Evolutionary conservation across 2,888 invertebrate genomes (phyloP).

Genomic region (Fragum whitleyi): DNA sequence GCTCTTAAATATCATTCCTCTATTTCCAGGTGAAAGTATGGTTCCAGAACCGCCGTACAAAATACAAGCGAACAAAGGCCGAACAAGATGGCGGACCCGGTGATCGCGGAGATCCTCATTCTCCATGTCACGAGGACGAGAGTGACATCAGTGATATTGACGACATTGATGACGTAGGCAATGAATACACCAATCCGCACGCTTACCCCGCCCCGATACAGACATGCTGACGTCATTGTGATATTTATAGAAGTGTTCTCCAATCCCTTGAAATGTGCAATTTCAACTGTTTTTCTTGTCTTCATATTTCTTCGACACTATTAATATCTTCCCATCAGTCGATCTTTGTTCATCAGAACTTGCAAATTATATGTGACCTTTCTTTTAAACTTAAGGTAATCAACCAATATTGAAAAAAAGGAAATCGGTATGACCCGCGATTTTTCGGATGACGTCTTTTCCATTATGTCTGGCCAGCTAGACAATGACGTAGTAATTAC

Average conservation of each 20-base stretch:
- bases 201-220: conserved; percentile 57
- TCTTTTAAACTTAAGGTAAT: no score
- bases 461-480: no score
- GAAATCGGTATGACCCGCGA: no score
- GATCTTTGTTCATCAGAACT: not conserved
- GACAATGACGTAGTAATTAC: no score
- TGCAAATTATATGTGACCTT: no score
- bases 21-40: conserved; percentile 96
- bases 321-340: not conserved
- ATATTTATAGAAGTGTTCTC: conserved; percentile 23
- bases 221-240: conserved; percentile 36
- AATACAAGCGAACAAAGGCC: conserved; percentile 91
- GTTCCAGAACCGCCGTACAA: conserved; percentile 98
- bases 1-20: not conserved
- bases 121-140: conserved; percentile 44
- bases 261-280: conserved; percentile 28
- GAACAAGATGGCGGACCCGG: conserved; percentile 70
- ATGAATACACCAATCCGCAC: conserved; percentile 46
- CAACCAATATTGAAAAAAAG: no score
- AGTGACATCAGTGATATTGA: conserved; percentile 67
- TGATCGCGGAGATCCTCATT: conserved; percentile 37
- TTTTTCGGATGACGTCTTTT: no score
- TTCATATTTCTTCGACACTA: not conserved
- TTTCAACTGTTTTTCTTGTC: conserved; percentile 12
- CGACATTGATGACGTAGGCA: conserved; percentile 61